Evolutionary conservation across 2,797 vertebrate genomes (phyloP).

Genomic region (Thripadectes ignobilis): DNA sequence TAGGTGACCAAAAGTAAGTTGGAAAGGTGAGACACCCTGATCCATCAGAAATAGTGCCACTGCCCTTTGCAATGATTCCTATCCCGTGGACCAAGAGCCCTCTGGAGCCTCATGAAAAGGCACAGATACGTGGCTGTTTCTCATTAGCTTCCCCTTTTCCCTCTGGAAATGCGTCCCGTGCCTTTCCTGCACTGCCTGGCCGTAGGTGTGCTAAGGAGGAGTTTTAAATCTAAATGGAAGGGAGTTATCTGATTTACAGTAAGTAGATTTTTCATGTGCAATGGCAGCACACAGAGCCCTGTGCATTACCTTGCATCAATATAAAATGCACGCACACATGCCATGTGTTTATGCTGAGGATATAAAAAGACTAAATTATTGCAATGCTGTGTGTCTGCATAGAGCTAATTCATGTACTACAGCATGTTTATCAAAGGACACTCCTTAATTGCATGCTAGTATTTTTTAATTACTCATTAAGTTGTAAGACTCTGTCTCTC

Average conservation of each 20-base stretch:
- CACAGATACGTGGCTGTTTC: fast-evolving
- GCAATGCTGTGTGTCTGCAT: not conserved
- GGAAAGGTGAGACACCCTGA: not conserved
- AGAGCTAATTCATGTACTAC: not conserved
- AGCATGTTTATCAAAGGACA: not conserved
- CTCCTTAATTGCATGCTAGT: not conserved
- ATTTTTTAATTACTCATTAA: slow-evolving; percentile 17
- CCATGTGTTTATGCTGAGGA: not conserved
- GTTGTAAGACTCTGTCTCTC: not conserved
- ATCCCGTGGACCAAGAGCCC: not conserved
- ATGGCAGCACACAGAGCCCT: not conserved
- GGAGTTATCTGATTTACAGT: not conserved
- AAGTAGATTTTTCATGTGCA: slow-evolving; percentile 14
- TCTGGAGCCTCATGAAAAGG: fast-evolving
- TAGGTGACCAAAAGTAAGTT: not conserved
- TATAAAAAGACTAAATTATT: not conserved
- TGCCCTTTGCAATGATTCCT: not conserved
- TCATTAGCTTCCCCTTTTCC: not conserved
- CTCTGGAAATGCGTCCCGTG: not conserved
- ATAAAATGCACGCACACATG: not conserved
- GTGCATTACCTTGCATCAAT: not conserved
- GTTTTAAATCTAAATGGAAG: not conserved
- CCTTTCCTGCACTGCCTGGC: not conserved
- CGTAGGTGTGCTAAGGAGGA: not conserved
- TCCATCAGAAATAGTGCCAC: not conserved